Base-by-base conservation (phyloP, 1,140 invertebrate genomes). In the Acromyrmex echinatior region DNA sequence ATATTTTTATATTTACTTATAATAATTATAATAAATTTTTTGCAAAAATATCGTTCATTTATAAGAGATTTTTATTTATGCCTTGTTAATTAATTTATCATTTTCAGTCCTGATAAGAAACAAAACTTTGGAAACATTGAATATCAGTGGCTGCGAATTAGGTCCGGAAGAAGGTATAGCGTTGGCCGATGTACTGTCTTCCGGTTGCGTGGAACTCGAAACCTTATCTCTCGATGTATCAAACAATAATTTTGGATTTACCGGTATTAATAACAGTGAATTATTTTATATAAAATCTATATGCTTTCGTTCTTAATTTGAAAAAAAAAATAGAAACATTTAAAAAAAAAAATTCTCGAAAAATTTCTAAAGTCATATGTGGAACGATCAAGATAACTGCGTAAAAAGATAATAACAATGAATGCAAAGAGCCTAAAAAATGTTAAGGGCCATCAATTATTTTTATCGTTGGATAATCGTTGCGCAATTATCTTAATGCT, bases 111-210 rank as follows among this genome's bases (percentile, higher is more conserved):
- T 95, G 2, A 25, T 93, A 39, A 89, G 94, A 28, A 91, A 77
- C 51, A 31, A 79, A 31, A 88, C n/a, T 25, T 70, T 95, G 21
- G 90, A 94, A 79, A 88, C 89, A 65, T 86, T 95, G 28, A 93
- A 95, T 71, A 68, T 94, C 35, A 95, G 94, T 77, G 91, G 92
- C 0, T 95, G 94, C 63, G 86, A 84, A 73, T 88, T 95, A 25
- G 86, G 62, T 31, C 39, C 90, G 16, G 87, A 89, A 39, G 91
- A 87, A 9, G 94, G 92, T n/a, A 86, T 90, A 56, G 86, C 87
- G n/a, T 65, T 95, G 1, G 91, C 91, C 6, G 91, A 93, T 35
- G 86, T 94, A 25, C 66, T 95, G 14, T 74, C 85, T 31, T 93
- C 91, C 7, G 88, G 89, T 4, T 90, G 68, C 39, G 82, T 88